Conservation (phyloP, 2,797 vertebrate species). For the Labeo calbasu region DNA sequence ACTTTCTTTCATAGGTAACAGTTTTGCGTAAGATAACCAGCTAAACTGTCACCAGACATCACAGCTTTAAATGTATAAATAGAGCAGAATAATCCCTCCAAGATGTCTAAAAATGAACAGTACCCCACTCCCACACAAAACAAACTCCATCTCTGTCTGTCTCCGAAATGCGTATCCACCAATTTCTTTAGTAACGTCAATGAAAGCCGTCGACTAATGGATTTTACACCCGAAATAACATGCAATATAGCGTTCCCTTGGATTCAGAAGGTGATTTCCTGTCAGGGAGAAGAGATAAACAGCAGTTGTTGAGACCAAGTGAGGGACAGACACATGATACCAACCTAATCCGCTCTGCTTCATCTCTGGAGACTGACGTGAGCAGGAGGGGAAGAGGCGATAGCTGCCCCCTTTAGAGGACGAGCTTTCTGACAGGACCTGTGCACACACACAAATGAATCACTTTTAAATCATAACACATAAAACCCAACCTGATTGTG, state of each 20-base stretch:
- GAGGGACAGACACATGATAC: slow-evolving; percentile 58
- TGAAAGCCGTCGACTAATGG: slow-evolving; percentile 5
- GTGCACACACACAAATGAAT: slow-evolving; percentile 39
- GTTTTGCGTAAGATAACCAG: neutral
- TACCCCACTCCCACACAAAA: neutral
- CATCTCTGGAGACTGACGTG: slow-evolving; percentile 93
- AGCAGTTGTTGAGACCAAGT: slow-evolving; percentile 26
- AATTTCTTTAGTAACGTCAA: neutral
- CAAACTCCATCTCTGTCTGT: neutral
- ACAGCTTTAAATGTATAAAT: neutral
- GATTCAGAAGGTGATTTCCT: slow-evolving; percentile 33
- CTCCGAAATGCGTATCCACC: neutral
- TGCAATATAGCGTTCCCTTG: slow-evolving; percentile 1
- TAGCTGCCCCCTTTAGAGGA: slow-evolving; percentile 91
- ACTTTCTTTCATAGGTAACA: neutral
- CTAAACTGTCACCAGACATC: neutral
- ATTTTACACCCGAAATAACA: neutral
- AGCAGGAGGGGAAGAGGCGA: slow-evolving; percentile 93
- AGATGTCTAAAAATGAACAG: neutral
- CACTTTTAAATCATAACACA: neutral
- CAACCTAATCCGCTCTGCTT: slow-evolving; percentile 98
- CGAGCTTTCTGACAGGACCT: slow-evolving; percentile 96
- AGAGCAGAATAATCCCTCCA: neutral
- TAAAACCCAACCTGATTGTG: slow-evolving; percentile 17
- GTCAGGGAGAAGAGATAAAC: slow-evolving; percentile 8